phyloP scores from a whole-genome alignment of 37 sponge, comb jelly and placozoan species.

The Halichondria panicea region DNA sequence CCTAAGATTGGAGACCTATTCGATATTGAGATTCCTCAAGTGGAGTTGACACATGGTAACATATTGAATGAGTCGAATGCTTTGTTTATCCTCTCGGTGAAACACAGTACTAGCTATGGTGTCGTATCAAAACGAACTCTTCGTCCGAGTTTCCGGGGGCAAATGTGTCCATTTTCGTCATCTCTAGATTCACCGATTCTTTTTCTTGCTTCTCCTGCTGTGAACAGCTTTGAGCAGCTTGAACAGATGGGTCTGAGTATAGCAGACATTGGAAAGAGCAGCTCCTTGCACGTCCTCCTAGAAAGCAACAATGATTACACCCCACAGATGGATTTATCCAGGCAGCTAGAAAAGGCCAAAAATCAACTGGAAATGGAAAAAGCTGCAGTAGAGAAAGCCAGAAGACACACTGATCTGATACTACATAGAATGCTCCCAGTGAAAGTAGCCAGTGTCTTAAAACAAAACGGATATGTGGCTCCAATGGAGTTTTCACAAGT shows the following conservation, averaged over 20 bases:
- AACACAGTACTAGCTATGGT: too few relatives aligned
- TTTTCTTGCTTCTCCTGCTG: slow-evolving; percentile 15
- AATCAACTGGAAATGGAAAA: slow-evolving; percentile 3
- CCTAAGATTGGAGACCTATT: background rate
- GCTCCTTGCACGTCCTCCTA: background rate
- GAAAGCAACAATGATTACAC: background rate
- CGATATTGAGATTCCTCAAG: background rate
- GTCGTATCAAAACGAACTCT: background rate
- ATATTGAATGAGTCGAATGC: background rate
- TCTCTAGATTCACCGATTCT: background rate
- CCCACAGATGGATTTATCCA: background rate
- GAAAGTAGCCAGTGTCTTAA: background rate
- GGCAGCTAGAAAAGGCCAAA: slow-evolving; percentile 5
- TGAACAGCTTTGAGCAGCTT: slow-evolving; percentile 13
- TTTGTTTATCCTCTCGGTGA: slow-evolving; percentile 6
- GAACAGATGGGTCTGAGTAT: background rate
- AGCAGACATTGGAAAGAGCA: background rate
- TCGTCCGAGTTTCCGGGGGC: slow-evolving; percentile 1
- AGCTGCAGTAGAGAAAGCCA: background rate
- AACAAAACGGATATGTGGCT: background rate
- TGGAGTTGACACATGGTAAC: background rate
- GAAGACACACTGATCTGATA: background rate
- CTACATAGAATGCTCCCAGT: slow-evolving; percentile 9
- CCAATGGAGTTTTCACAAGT: slow-evolving; percentile 2
- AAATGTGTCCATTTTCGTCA: slow-evolving; percentile 8